These are phyloP conservation scores for Myzus persicae DNA, from an alignment of 1,140 invertebrate genomes.

Conservation along the genomic window DNA sequence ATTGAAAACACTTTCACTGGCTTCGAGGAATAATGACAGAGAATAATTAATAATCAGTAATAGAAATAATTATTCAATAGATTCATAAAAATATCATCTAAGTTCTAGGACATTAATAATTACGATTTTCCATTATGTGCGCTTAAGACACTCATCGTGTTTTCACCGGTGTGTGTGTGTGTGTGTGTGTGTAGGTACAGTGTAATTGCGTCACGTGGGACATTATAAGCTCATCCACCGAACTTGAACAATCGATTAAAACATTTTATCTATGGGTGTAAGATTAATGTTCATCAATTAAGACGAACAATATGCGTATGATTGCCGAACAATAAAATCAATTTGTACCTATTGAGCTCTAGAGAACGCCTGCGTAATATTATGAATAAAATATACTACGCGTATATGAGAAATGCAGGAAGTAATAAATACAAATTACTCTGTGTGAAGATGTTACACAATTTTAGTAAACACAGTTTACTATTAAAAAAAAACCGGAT, in stretches of 20 bases:
- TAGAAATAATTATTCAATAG: not conserved
- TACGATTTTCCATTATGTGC: constrained; percentile 8
- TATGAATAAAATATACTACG: not conserved
- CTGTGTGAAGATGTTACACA: not conserved
- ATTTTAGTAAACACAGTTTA: not conserved
- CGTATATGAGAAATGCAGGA: not conserved
- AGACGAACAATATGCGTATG: not conserved
- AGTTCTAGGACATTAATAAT: constrained; percentile 18
- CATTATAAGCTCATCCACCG: not conserved
- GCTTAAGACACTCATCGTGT: not conserved
- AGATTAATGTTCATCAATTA: not conserved
- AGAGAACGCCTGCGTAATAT: not conserved
- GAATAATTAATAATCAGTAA: not conserved
- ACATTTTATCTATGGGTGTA: not conserved
- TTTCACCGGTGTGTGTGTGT: not conserved
- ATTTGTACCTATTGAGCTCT: not conserved
- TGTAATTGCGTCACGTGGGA: not conserved
- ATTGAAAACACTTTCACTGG: constrained; percentile 33
- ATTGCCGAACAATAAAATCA: constrained; percentile 13
- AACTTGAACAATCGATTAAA: constrained; percentile 5
- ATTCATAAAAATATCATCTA: not conserved
- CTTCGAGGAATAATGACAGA: not conserved
- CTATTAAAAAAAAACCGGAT: constrained; percentile 7
- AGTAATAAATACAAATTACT: not conserved
- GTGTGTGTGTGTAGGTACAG: not conserved